phyloP scores from a whole-genome alignment of 2,113 vertebrate genomes.

The Oreochromis tanganicae region DNA sequence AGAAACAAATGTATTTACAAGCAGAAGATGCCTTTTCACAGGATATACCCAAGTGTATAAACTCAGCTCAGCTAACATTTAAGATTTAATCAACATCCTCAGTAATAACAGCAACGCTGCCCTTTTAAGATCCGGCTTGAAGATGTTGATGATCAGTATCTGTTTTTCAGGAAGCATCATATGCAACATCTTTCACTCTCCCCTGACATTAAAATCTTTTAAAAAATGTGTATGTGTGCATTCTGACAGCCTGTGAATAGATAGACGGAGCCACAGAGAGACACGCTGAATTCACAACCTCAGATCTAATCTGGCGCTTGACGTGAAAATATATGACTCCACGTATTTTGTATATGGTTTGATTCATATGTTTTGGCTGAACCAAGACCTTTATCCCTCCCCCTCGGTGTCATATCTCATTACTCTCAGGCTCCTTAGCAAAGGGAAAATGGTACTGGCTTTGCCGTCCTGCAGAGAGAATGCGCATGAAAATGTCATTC shows the following conservation, averaged over 20 bases:
- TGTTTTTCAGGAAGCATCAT: neutral
- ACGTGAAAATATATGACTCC: neutral
- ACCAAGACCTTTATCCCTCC: neutral
- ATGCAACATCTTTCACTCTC: neutral
- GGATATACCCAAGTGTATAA: neutral
- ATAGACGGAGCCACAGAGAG: neutral
- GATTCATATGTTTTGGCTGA: neutral
- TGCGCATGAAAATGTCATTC: constrained; percentile 44
- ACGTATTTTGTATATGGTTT: neutral
- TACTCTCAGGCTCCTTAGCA: neutral
- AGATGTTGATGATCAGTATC: neutral
- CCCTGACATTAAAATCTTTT: neutral
- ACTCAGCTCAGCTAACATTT: neutral
- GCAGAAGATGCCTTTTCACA: neutral
- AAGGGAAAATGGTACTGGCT: neutral
- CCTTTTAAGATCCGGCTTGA: neutral
- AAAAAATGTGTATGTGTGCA: neutral
- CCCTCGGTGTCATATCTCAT: constrained; percentile 17
- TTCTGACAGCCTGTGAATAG: neutral
- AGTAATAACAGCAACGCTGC: neutral
- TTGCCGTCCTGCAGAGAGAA: neutral
- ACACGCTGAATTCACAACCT: neutral
- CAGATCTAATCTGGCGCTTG: neutral
- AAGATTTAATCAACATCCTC: neutral
- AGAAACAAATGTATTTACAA: neutral